Evolutionary conservation across 2,797 vertebrate genomes (phyloP).

Genomic region (Molossus alvarezi): DNA sequence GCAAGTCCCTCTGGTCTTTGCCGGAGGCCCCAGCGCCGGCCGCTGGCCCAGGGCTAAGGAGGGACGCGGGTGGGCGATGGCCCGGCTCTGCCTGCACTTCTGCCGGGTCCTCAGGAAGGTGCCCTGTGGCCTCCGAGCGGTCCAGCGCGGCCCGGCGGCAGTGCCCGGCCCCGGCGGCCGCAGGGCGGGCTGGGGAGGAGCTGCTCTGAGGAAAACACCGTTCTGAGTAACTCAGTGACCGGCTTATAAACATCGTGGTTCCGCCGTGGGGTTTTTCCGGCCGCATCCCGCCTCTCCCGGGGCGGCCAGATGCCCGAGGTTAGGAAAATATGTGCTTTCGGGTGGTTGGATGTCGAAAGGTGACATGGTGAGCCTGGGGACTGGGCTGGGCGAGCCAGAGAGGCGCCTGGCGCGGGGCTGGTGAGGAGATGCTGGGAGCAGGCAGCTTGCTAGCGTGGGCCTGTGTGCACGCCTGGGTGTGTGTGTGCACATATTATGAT

Average conservation of each 20-base stretch:
- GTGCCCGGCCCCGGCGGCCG: slow-evolving; percentile 79
- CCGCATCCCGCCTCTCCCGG: fast-evolving
- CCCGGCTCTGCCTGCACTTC: slow-evolving; percentile 74
- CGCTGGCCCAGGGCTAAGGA: slow-evolving; percentile 10
- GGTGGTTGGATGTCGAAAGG: neutral
- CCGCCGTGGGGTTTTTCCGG: slow-evolving; percentile 72
- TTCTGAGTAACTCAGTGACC: slow-evolving; percentile 87
- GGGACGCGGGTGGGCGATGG: slow-evolving; percentile 72
- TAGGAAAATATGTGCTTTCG: neutral
- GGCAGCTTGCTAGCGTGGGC: fast-evolving
- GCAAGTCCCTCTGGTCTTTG: neutral
- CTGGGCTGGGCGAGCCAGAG: neutral
- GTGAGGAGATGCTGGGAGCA: neutral
- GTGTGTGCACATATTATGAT: neutral
- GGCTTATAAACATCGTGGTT: slow-evolving; percentile 85
- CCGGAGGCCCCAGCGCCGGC: neutral
- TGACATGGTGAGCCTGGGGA: neutral
- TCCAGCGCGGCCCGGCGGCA: slow-evolving; percentile 62
- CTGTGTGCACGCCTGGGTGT: no score
- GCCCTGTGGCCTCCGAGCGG: slow-evolving; percentile 64
- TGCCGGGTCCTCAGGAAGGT: slow-evolving; percentile 75
- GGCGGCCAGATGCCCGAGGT: slow-evolving; percentile 29
- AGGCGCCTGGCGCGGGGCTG: fast-evolving
- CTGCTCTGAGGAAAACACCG: slow-evolving; percentile 86
- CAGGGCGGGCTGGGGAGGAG: slow-evolving; percentile 84